Conservation (phyloP, 2,113 vertebrate genomes). For the Sturnira hondurensis region DNA sequence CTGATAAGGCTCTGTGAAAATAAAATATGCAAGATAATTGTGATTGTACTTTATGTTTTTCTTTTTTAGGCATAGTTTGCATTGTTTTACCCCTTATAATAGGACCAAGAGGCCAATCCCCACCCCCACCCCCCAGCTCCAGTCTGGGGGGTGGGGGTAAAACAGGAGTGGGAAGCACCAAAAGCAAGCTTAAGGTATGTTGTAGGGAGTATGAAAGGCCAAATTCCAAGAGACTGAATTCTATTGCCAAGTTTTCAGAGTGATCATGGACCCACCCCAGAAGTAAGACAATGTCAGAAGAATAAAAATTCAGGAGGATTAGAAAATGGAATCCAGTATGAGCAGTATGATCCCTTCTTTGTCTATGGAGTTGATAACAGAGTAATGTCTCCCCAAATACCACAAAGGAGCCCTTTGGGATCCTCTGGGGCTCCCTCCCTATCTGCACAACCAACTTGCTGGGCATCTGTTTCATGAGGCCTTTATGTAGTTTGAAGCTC, state of each 20-base stretch:
- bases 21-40: neutral
- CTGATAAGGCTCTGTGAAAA: neutral
- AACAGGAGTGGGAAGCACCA: neutral
- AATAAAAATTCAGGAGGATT: neutral
- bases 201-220: neutral
- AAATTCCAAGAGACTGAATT: neutral
- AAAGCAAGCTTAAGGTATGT: neutral
- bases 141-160: neutral
- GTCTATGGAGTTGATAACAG: neutral
- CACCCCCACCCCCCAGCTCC: accelerated
- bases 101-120: neutral
- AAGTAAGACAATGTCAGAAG: neutral
- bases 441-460: neutral
- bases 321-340: neutral
- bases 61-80: neutral
- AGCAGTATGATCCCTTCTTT: neutral
- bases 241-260: neutral
- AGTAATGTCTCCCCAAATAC: neutral
- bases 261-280: neutral
- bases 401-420: neutral
- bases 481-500: neutral
- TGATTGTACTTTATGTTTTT: neutral
- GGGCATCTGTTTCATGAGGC: neutral
- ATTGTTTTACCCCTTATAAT: neutral
- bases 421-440: neutral